A percentile compares a stretch with the other conserved stretches of the same genome.
Evolutionary conservation across 2,888 invertebrate genomes (phyloP).

Genomic region (Crematogaster levior): DNA sequence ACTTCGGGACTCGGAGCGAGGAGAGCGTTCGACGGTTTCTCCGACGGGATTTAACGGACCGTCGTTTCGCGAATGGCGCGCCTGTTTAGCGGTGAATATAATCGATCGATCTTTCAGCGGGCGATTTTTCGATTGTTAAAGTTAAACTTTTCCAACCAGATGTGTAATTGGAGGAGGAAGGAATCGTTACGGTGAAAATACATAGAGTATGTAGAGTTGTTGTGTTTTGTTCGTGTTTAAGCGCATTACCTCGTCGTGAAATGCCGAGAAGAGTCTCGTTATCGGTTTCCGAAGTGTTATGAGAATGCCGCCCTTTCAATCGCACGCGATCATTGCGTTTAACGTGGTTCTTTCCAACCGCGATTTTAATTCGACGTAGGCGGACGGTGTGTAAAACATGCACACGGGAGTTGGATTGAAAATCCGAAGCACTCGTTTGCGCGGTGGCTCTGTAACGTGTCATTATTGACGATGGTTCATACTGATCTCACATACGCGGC

Average conservation of each 20-base stretch:
- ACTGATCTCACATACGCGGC: not conserved
- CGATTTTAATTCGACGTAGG: slow-evolving; percentile 27
- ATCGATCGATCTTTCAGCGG: slow-evolving; percentile 22
- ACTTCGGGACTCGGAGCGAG: slow-evolving; percentile 71
- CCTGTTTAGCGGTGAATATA: slow-evolving; percentile 70
- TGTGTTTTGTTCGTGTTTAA: not conserved
- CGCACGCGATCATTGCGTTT: slow-evolving; percentile 26
- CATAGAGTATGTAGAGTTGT: not conserved
- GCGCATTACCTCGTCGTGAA: not conserved
- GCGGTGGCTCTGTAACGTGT: slow-evolving; percentile 26
- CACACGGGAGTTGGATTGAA: not conserved
- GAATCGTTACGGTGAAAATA: not conserved
- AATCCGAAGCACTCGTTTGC: slow-evolving; percentile 38
- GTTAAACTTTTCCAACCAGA: not conserved
- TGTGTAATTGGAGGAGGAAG: not conserved
- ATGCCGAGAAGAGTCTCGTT: slow-evolving; percentile 17
- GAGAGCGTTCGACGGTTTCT: slow-evolving; percentile 73
- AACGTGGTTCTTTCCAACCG: not conserved
- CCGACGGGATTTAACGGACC: slow-evolving; percentile 73
- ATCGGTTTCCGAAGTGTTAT: slow-evolving; percentile 32
- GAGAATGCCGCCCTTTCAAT: slow-evolving; percentile 29
- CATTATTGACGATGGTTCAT: slow-evolving; percentile 6
- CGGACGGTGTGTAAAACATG: slow-evolving; percentile 23
- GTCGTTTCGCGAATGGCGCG: slow-evolving; percentile 70
- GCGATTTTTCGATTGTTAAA: not conserved